Conservation (phyloP, 2,113 vertebrate genomes). For the Planiliza haematocheilus region DNA sequence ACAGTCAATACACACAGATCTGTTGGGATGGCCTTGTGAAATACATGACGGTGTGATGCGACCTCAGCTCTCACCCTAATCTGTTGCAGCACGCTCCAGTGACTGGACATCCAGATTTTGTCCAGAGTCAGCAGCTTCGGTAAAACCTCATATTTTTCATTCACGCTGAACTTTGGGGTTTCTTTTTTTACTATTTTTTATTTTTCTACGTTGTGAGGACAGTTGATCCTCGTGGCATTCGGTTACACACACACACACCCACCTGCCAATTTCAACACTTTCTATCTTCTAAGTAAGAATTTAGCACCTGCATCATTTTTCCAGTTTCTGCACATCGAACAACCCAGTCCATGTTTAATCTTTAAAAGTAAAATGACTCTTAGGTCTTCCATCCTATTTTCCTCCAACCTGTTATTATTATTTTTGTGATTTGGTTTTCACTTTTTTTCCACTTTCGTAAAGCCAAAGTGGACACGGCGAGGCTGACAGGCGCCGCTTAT, state of each 20-base stretch:
- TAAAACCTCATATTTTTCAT: conserved; percentile 18
- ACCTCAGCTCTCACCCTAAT: conserved; percentile 52
- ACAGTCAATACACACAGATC: background rate
- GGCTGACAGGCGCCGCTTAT: background rate
- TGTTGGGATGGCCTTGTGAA: conserved; percentile 11
- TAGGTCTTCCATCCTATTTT: background rate
- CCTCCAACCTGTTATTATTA: conserved; percentile 15
- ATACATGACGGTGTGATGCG: conserved; percentile 31
- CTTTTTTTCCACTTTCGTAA: background rate
- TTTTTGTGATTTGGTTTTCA: conserved; percentile 17
- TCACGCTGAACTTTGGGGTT: background rate
- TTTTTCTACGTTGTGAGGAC: background rate
- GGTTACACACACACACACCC: background rate
- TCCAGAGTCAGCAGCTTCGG: conserved; percentile 52
- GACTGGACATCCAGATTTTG: conserved; percentile 15
- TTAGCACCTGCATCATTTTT: conserved; percentile 3
- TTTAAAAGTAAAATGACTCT: no score
- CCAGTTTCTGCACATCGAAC: no score
- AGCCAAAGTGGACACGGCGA: background rate
- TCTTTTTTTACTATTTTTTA: background rate
- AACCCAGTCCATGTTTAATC: no score
- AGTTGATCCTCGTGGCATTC: background rate
- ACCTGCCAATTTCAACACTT: background rate
- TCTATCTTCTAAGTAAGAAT: background rate
- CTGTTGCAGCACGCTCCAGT: conserved; percentile 37